These are phyloP conservation scores for Harlomillsia oculata DNA, from an alignment of 1,140 invertebrate genomes.

Conservation along the genomic window DNA sequence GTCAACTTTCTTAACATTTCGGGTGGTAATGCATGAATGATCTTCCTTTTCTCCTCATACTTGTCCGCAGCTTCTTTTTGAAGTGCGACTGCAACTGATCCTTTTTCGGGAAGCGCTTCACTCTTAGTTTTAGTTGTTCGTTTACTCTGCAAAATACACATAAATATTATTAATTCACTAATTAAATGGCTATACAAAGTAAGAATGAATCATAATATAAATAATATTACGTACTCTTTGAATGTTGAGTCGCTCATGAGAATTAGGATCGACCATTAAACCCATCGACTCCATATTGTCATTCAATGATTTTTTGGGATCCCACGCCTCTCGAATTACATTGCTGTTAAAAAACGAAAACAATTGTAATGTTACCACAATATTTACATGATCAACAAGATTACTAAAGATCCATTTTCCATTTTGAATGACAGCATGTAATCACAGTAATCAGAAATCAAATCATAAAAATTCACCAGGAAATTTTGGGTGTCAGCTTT, in stretches of 20 bases:
- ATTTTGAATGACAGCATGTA: background rate
- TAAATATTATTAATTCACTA: background rate
- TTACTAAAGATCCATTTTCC: background rate
- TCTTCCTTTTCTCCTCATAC: conserved; percentile 20
- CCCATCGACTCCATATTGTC: conserved; percentile 31
- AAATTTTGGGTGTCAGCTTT: conserved; percentile 28
- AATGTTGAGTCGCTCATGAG: too few species aligned
- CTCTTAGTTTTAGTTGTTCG: too few species aligned
- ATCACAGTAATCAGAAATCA: background rate
- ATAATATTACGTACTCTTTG: background rate
- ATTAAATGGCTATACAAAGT: background rate
- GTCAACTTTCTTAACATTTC: conserved; percentile 29
- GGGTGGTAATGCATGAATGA: conserved; percentile 23
- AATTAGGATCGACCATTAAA: conserved; percentile 29
- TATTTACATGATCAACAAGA: background rate
- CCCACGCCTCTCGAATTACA: conserved; percentile 28
- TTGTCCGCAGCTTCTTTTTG: conserved; percentile 8
- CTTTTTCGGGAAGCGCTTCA: background rate
- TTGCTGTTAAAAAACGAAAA: conserved; percentile 21
- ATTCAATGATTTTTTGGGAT: conserved; percentile 23
- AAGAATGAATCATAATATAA: background rate
- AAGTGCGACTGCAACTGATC: background rate
- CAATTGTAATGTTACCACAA: background rate
- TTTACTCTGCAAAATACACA: too few species aligned
- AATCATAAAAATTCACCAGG: conserved; percentile 20